phyloP scores from a whole-genome alignment of 2,888 invertebrate genomes.

The Diloba caeruleocephala region DNA sequence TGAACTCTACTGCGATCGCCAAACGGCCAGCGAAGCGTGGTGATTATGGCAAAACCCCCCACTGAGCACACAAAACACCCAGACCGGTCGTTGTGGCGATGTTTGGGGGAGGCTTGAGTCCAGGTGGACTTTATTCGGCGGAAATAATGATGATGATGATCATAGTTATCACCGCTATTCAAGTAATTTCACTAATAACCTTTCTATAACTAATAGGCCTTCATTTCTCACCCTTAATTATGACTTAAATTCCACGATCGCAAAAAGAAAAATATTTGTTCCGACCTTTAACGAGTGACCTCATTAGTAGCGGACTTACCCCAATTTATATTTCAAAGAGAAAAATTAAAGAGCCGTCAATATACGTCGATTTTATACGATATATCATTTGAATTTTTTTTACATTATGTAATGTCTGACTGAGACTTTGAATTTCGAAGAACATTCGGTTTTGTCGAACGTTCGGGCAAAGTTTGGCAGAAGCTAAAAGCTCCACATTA shows the following conservation, averaged over 20 bases:
- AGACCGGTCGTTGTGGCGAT: too few relatives aligned
- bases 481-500: background rate
- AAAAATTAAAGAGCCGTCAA: slow-evolving; percentile 26
- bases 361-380: slow-evolving; percentile 10
- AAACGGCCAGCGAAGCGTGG: too few relatives aligned
- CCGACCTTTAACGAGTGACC: slow-evolving; percentile 44
- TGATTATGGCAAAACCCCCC: too few relatives aligned
- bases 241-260: slow-evolving; percentile 33
- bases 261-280: slow-evolving; percentile 46
- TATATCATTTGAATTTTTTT: background rate
- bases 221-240: slow-evolving; percentile 40
- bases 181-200: slow-evolving; percentile 13
- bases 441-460: slow-evolving; percentile 4
- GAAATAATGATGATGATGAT: too few relatives aligned
- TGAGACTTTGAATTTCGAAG: background rate
- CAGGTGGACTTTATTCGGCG: too few relatives aligned
- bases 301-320: slow-evolving; percentile 44
- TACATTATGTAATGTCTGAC: background rate
- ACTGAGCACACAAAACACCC: too few relatives aligned
- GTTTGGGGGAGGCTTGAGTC: too few relatives aligned
- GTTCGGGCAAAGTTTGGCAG: background rate
- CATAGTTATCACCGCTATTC: too few relatives aligned
- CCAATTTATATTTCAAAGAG: slow-evolving; percentile 38
- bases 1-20: too few relatives aligned
- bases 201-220: slow-evolving; percentile 36